These are phyloP conservation scores for Eptatretus burgeri DNA, from an alignment of 2,113 vertebrate genomes.

Conservation along the genomic window DNA sequence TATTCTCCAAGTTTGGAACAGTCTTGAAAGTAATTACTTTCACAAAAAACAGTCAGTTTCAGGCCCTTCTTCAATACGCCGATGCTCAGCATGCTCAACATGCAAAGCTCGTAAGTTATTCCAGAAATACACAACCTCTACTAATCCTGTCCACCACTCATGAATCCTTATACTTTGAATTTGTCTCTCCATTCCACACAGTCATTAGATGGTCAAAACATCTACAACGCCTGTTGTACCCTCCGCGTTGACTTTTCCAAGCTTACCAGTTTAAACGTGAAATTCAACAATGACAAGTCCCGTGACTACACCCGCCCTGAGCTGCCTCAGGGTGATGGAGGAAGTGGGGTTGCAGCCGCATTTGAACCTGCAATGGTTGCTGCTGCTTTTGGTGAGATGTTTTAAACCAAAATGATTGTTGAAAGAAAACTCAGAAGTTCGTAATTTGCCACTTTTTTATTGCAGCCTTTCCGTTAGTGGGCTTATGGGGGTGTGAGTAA, in stretches of 20 bases:
- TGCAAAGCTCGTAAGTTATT: constrained; percentile 43
- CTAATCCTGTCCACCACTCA: neutral
- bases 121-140: neutral
- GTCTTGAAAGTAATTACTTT: constrained; percentile 82
- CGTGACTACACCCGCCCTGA: constrained; percentile 70
- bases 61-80: constrained; percentile 55
- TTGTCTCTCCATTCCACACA: constrained; percentile 12
- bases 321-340: constrained; percentile 46
- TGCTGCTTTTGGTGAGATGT: constrained; percentile 36
- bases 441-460: too few species aligned
- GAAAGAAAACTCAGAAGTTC: too few species aligned
- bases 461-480: too few species aligned
- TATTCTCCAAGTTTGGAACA: constrained; percentile 75
- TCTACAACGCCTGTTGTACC: constrained; percentile 82
- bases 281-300: constrained; percentile 87
- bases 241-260: constrained; percentile 80
- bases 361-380: constrained; percentile 55
- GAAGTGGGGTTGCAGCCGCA: constrained; percentile 17
- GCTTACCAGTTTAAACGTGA: constrained; percentile 67
- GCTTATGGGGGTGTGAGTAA: too few species aligned
- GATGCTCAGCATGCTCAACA: constrained; percentile 53
- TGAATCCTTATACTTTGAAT: neutral
- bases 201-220: constrained; percentile 85
- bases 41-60: constrained; percentile 88
- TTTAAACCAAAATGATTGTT: too few species aligned